These are phyloP conservation scores for Myathropa florea DNA, from an alignment of 2,888 invertebrate species.

Conservation along the genomic window DNA sequence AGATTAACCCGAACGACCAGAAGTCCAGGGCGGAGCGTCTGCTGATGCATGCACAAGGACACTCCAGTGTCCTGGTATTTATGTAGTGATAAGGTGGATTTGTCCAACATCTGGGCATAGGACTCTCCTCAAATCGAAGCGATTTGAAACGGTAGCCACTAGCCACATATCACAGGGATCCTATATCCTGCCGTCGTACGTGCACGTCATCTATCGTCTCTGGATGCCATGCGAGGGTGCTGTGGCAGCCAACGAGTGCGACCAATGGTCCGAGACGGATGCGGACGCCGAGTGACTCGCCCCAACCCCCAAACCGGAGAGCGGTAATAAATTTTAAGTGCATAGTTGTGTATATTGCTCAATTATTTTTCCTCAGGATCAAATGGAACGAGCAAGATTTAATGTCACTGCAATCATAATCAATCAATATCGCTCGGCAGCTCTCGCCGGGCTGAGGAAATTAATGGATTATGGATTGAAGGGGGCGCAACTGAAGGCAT, in stretches of 20 bases:
- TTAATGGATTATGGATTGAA: conserved; percentile 64
- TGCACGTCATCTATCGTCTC: conserved; percentile 25
- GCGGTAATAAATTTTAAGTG: conserved; percentile 72
- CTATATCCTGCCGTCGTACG: conserved; percentile 21
- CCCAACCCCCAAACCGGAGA: background rate
- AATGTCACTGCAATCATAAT: conserved; percentile 72
- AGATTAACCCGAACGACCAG: background rate
- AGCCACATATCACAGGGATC: conserved; percentile 36
- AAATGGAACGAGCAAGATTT: conserved; percentile 72
- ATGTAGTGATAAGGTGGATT: conserved; percentile 64
- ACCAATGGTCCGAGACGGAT: conserved; percentile 59
- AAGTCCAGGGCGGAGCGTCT: background rate
- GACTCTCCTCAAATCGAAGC: background rate
- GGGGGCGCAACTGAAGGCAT: conserved; percentile 19
- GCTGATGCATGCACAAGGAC: conserved; percentile 45
- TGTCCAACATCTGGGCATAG: conserved; percentile 50
- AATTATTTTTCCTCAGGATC: conserved; percentile 71
- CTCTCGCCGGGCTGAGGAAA: conserved; percentile 21
- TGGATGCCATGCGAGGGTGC: conserved; percentile 25
- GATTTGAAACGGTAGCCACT: conserved; percentile 46
- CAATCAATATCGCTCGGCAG: conserved; percentile 65
- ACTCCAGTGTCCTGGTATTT: conserved; percentile 42
- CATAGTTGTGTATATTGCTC: conserved; percentile 72
- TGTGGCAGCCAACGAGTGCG: background rate
- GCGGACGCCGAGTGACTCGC: conserved; percentile 9